Percentiles rank a stretch among this genome's conserved stretches.
These are phyloP conservation scores for Coreius guichenoti DNA, from an alignment of 2,797 vertebrate genomes.

Conservation along the genomic window DNA sequence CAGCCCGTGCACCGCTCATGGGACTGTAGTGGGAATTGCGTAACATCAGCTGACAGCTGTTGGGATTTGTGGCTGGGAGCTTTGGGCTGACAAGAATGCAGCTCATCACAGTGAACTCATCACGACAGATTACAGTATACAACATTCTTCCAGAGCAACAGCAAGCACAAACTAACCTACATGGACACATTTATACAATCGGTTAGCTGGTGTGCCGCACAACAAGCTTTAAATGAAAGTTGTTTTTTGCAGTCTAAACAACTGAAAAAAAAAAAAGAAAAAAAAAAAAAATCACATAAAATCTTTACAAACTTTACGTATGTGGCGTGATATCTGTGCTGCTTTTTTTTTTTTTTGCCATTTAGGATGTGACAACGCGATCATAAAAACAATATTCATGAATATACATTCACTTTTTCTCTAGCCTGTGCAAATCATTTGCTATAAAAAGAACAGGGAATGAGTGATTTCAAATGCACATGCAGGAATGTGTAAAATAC, in stretches of 20 bases:
- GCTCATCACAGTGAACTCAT: background rate
- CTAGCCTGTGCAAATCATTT: no score
- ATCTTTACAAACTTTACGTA: background rate
- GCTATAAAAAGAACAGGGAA: no score
- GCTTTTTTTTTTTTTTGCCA: no score
- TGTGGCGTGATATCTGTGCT: background rate
- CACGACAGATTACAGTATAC: background rate
- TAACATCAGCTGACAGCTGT: conserved; percentile 54
- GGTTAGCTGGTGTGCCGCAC: background rate
- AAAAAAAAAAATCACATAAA: background rate
- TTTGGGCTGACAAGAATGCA: conserved; percentile 26
- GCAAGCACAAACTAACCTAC: background rate
- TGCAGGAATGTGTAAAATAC: no score
- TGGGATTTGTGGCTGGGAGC: conserved; percentile 34
- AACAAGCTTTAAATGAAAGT: background rate
- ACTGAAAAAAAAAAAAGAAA: background rate
- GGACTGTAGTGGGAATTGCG: conserved; percentile 9
- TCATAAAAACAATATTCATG: no score
- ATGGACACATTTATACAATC: background rate
- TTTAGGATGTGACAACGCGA: no score
- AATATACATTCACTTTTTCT: no score
- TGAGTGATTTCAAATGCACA: no score
- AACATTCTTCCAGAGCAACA: conserved; percentile 7
- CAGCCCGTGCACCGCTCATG: background rate
- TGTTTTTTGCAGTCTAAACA: background rate